phyloP scores from a whole-genome alignment of 2,113 vertebrate genomes.

The Crotalus helleri region DNA sequence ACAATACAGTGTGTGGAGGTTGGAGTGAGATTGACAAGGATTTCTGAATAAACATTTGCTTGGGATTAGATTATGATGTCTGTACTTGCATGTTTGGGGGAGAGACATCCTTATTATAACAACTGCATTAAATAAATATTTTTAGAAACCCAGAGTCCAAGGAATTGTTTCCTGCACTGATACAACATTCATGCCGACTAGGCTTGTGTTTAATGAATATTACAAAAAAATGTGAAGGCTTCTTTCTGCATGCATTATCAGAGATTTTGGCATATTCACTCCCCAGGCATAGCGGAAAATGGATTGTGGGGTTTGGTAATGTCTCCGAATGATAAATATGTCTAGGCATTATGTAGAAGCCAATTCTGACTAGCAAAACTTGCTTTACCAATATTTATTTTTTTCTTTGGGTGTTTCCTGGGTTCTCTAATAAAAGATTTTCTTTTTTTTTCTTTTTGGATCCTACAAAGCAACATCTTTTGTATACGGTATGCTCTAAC shows the following conservation, averaged over 20 bases:
- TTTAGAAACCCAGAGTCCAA: constrained; percentile 24
- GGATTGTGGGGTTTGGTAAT: background rate
- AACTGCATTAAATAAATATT: constrained; percentile 19
- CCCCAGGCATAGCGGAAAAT: background rate
- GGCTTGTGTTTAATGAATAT: background rate
- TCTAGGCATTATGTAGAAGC: background rate
- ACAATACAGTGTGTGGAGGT: background rate
- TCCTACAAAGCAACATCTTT: background rate
- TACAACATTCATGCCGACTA: rapidly evolving
- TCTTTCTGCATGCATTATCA: background rate
- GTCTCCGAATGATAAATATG: background rate
- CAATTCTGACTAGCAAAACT: constrained; percentile 4
- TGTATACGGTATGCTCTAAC: background rate
- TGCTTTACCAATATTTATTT: background rate
- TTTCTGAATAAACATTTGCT: background rate
- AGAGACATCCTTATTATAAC: constrained; percentile 39
- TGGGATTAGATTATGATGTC: background rate
- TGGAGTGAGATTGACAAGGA: background rate
- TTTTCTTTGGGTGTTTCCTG: background rate
- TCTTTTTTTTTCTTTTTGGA: background rate
- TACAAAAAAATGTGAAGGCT: background rate
- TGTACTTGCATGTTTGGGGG: background rate
- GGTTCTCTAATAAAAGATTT: background rate
- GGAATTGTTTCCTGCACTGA: background rate
- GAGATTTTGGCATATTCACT: rapidly evolving